phyloP scores from a whole-genome alignment of 2,113 vertebrate species.

The Stegastes partitus region DNA sequence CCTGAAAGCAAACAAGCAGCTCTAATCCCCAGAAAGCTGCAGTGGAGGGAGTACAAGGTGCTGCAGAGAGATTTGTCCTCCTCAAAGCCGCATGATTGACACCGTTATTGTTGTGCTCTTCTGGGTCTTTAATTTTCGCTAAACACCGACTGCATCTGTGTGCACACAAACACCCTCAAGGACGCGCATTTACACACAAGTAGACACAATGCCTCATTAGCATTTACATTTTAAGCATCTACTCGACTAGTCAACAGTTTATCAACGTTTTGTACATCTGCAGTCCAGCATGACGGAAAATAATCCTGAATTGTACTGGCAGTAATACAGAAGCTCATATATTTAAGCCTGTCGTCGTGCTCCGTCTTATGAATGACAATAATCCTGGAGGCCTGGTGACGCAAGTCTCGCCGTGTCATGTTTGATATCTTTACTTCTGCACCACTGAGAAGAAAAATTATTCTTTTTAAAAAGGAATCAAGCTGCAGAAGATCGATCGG shows the following conservation, averaged over 20 bases:
- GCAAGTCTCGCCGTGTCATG: background rate
- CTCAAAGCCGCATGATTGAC: conserved; percentile 50
- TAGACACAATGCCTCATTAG: background rate
- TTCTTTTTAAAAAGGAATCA: conserved; percentile 12
- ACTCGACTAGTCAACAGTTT: background rate
- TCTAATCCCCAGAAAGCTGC: conserved; percentile 63
- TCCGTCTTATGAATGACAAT: background rate
- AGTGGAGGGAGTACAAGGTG: conserved; percentile 51
- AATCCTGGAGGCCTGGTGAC: background rate
- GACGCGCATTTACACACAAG: background rate
- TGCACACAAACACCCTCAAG: background rate
- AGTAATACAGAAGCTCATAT: background rate
- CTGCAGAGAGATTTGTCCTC: conserved; percentile 53
- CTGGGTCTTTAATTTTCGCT: conserved; percentile 32
- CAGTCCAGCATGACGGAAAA: background rate
- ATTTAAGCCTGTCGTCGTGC: background rate
- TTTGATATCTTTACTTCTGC: background rate
- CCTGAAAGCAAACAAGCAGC: conserved; percentile 56
- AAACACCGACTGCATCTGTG: background rate
- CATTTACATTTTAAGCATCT: conserved; percentile 25
- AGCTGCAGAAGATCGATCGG: conserved; percentile 38
- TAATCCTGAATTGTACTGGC: background rate
- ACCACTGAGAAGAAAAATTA: conserved; percentile 18
- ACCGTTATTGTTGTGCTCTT: conserved; percentile 27
- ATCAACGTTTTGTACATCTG: background rate